phyloP scores from a whole-genome alignment of 2,888 invertebrate genomes.

The Frankliniella fusca region DNA sequence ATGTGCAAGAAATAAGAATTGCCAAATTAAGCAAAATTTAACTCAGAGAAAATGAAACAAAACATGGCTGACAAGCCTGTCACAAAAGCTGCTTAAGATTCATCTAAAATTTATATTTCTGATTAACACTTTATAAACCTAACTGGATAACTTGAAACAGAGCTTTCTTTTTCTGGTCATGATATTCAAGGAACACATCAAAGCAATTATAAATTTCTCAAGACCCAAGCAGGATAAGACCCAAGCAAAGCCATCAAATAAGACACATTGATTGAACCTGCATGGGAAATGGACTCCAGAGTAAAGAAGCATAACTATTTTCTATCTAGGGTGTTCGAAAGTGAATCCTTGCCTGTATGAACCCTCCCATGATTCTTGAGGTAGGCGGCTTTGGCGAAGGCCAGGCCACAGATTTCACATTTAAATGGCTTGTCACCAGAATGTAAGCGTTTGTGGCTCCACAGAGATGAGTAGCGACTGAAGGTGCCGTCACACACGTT shows the following conservation, averaged over 20 bases:
- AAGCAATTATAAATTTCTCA: constrained; percentile 26
- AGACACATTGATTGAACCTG: constrained; percentile 3
- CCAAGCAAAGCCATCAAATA: background rate
- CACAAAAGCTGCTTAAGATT: constrained; percentile 27
- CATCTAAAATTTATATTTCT: background rate
- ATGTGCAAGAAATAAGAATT: background rate
- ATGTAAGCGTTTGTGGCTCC: constrained; percentile 85
- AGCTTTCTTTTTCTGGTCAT: background rate
- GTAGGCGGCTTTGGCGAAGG: constrained; percentile 87
- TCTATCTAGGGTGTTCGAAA: constrained; percentile 16
- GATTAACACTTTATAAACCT: background rate
- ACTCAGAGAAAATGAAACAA: background rate
- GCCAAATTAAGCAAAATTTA: background rate
- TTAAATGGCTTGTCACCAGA: constrained; percentile 82
- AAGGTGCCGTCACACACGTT: constrained; percentile 69
- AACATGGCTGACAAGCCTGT: background rate
- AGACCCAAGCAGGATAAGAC: background rate
- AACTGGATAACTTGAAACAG: background rate
- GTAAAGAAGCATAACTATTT: background rate
- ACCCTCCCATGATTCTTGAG: constrained; percentile 83
- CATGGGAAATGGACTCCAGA: background rate
- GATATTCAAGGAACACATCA: background rate
- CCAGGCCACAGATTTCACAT: constrained; percentile 80
- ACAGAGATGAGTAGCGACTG: constrained; percentile 68
- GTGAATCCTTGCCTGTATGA: constrained; percentile 64